phyloP scores from a whole-genome alignment of 2,113 vertebrate species.

The Aythya baeri region DNA sequence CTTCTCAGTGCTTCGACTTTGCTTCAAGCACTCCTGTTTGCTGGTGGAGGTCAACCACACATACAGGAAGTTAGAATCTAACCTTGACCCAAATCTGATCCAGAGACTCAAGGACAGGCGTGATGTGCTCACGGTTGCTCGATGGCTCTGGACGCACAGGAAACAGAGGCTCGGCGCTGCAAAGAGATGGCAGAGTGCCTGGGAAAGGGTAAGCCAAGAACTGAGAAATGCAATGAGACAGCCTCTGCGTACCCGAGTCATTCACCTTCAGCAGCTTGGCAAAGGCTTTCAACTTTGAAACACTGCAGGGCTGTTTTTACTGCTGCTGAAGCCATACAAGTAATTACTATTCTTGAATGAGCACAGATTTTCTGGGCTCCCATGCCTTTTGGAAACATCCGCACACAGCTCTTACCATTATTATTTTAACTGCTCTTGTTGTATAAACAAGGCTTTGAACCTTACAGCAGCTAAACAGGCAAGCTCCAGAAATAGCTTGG shows the following conservation, averaged over 20 bases:
- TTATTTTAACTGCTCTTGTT: not conserved
- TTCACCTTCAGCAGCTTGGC: not conserved
- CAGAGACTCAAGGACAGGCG: not conserved
- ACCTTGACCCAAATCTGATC: not conserved
- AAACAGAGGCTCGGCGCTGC: not conserved
- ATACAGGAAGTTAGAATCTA: not conserved
- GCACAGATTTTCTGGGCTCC: not conserved
- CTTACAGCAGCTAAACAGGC: not conserved
- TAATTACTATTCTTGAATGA: not conserved
- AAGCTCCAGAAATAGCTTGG: not conserved
- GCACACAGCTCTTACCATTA: not conserved
- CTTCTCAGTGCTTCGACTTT: not conserved
- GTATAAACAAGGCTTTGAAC: not conserved
- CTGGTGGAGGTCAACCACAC: accelerated
- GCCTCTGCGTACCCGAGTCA: not conserved
- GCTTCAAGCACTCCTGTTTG: not conserved
- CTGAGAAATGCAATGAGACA: not conserved
- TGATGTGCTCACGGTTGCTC: not conserved
- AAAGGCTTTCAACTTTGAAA: not conserved
- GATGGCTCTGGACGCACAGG: not conserved
- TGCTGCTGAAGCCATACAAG: not conserved
- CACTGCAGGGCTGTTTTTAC: not conserved
- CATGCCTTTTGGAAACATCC: not conserved
- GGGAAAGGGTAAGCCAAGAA: not conserved
- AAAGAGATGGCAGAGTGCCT: not conserved